Base-by-base conservation (phyloP, 1,140 invertebrate species). In the Trachymyrmex septentrionalis region DNA sequence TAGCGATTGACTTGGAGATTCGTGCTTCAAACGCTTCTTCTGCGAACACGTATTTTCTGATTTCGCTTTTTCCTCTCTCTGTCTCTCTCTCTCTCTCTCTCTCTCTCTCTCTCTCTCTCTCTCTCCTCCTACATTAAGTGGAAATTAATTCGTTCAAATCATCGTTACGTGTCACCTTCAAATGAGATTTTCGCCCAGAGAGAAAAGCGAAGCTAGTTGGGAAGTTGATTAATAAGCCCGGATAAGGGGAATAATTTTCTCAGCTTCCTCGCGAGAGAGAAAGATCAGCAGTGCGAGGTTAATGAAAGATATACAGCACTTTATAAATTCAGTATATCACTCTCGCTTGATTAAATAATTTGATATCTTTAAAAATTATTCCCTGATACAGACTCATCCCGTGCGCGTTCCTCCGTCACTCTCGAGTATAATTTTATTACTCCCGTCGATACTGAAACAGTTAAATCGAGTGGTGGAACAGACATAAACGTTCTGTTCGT, bases 1-100 rank as follows among this genome's bases (percentile, higher is more conserved):
- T 66, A 66, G 12, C 76, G 44, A 84, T 84, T 82, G 80, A 82
- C 67, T 82, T 82, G 80, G 38, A 73, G 48, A 84, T 84, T 84
- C 27, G 38, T 75, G 38, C 38, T 19, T 30, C n/a, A 38, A 55
- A 55, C 19, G 14, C n/a, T 69, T 55, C 64, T 69, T 81, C n/a
- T 21, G 64, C 76, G 44, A 1, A 59, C 34, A 24, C 50, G 30
- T 69, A 81, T 71, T 55, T 69, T 24, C 14, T 14, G 21, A 48
- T 75, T 61, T 73, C 50, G 21, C 44, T 44, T 72, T 21, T 66
- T 34, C 19, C 48, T 2, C 3, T 21, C 34, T 6, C 2, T 61
- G 55, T 53, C 16, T 19, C 61, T n/a, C 34, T 19, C 19, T 21
- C 30, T 2, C 0, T 21, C 34, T 2, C 3, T 21, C 34, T 6